Percentiles rank a stretch among this genome's conserved stretches.
Conservation (phyloP, 2,113 vertebrate genomes). For the Oriolus oriolus region DNA sequence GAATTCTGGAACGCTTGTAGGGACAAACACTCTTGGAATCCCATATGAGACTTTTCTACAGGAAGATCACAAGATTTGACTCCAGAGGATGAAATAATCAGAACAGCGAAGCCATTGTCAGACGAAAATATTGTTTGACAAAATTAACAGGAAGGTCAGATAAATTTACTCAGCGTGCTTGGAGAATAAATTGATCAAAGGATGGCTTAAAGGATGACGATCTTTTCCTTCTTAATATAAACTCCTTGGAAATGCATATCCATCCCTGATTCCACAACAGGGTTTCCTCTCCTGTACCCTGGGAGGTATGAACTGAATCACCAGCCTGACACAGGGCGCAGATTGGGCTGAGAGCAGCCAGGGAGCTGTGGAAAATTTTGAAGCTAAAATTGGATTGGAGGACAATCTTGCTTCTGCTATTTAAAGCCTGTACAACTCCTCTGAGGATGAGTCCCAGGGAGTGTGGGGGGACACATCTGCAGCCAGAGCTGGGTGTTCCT, state of each 20-base stretch:
- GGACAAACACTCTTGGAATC: not conserved
- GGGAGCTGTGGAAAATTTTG: not conserved
- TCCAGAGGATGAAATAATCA: not conserved
- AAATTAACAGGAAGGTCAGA: slow-evolving; percentile 15
- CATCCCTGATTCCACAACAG: not conserved
- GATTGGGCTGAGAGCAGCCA: not conserved
- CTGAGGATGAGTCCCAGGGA: not conserved
- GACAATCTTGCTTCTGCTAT: not conserved
- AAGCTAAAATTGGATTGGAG: not conserved
- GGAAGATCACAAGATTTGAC: not conserved
- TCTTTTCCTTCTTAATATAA: not conserved
- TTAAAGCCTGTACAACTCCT: not conserved
- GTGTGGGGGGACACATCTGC: not conserved
- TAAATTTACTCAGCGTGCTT: not conserved
- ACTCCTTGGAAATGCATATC: not conserved
- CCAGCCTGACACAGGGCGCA: not conserved
- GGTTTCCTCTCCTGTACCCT: not conserved
- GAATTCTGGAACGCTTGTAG: not conserved
- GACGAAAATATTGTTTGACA: not conserved
- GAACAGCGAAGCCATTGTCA: not conserved
- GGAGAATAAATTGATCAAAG: slow-evolving; percentile 15
- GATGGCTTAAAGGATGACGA: not conserved
- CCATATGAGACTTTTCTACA: not conserved
- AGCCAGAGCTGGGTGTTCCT: not conserved
- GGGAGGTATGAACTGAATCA: not conserved